These are phyloP conservation scores for Andrena dorsata DNA, from an alignment of 2,888 invertebrate genomes.

Conservation along the genomic window DNA sequence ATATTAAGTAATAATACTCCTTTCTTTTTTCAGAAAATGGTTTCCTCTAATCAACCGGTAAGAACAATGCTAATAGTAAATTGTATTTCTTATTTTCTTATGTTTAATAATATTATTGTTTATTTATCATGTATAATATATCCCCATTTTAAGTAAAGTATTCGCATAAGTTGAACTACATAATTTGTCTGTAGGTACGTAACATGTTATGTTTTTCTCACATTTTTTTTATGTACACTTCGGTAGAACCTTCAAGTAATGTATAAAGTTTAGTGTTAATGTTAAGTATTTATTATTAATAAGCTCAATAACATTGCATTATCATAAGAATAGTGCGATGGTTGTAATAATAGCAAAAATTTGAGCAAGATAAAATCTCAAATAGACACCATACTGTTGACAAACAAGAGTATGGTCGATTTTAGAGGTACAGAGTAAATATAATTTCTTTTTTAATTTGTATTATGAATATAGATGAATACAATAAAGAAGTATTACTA, in stretches of 20 bases:
- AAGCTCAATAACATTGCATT: slow-evolving; percentile 70
- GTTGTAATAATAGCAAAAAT: slow-evolving; percentile 52
- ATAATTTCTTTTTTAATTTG: slow-evolving; percentile 44
- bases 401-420: slow-evolving; percentile 77
- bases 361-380: slow-evolving; percentile 80
- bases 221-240: slow-evolving; percentile 35
- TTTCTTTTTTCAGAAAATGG: slow-evolving; percentile 82
- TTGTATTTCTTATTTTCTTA: slow-evolving; percentile 36
- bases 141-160: slow-evolving; percentile 28
- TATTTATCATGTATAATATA: slow-evolving; percentile 37
- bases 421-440: slow-evolving; percentile 77
- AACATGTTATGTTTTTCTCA: slow-evolving; percentile 32
- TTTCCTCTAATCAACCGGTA: slow-evolving; percentile 83
- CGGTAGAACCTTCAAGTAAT: slow-evolving; percentile 16
- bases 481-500: slow-evolving; percentile 33
- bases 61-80: slow-evolving; percentile 70
- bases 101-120: slow-evolving; percentile 39
- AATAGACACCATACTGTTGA: slow-evolving; percentile 81
- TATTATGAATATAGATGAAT: slow-evolving; percentile 27
- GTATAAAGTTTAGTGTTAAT: slow-evolving; percentile 7
- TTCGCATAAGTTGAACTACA: slow-evolving; percentile 26
- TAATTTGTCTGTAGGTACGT: slow-evolving; percentile 51
- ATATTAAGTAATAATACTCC: slow-evolving; percentile 52
- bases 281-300: slow-evolving; percentile 17
- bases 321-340: slow-evolving; percentile 51